Percentiles rank a stretch among this genome's conserved stretches.
Conservation (phyloP, 2,888 invertebrate species). For the Autographa gamma region DNA sequence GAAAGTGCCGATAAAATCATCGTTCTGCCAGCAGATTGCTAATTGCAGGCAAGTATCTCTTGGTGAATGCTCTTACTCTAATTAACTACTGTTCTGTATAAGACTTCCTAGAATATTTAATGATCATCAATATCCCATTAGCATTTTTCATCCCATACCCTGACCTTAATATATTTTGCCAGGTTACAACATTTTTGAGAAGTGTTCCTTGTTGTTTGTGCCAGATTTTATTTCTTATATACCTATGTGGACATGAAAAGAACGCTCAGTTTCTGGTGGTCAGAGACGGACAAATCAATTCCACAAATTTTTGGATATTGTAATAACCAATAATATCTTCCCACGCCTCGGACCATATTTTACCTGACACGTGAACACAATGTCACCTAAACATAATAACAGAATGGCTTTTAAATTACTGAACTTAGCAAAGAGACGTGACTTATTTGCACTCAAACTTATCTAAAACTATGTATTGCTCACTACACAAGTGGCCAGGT, state of each 20-base stretch:
- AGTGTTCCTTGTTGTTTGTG: too few species aligned
- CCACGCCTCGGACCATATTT: too few species aligned
- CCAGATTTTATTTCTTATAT: too few species aligned
- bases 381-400: not conserved
- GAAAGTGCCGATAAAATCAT: constrained; percentile 29
- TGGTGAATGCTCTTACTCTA: constrained; percentile 1
- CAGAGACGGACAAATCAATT: too few species aligned
- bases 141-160: not conserved
- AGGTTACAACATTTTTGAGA: too few species aligned
- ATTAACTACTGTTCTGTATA: not conserved
- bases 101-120: not conserved
- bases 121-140: not conserved
- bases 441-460: not conserved
- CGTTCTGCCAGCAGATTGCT: constrained; percentile 12
- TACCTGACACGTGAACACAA: too few species aligned
- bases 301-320: too few species aligned
- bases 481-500: constrained; percentile 21
- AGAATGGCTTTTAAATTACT: too few species aligned
- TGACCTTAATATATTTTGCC: not conserved
- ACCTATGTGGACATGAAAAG: too few species aligned
- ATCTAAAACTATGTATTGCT: not conserved
- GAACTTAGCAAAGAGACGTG: not conserved
- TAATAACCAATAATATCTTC: too few species aligned
- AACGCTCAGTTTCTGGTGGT: too few species aligned
- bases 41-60: not conserved